Base-by-base conservation (phyloP, 2,797 vertebrate species). In the Buphagus erythrorhynchus region DNA sequence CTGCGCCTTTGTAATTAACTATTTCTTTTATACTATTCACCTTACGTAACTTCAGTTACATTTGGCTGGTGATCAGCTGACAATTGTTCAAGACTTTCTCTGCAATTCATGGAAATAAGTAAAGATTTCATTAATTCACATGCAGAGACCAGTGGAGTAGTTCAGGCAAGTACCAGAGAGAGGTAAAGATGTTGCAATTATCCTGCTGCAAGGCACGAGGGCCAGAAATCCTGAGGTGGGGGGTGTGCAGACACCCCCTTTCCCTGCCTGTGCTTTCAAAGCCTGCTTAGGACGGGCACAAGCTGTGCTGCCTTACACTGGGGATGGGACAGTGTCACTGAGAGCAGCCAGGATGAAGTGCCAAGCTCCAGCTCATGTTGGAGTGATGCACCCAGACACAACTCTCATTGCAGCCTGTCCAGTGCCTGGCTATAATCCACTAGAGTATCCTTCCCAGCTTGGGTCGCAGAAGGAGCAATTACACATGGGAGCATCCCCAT, bases 261-360 rank as follows among this genome's bases (percentile, higher is more conserved):
- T 76, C 33, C 25, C 63, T 57, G 13, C 16, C 25, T 1, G 0
- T 40, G 31, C 28, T 45, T 81, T 62, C 40, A 55, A 88, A 65
- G 25, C 14, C 63, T 86, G 65, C 7, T 49, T 52, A 59, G 51
- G 17, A 40, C 0, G 0, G 31, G 36, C 1, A 2, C 16, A 49
- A 61, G 33, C 49, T 26, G 13, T 1, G 2, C 31, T 68, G 26
- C 21, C 42, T 65, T n/a, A 16, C 35, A 5, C 48, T 45, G 38
- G 16, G 13, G 13, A 33, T 59, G 63, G 19, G 42, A n/a, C 33
- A 35, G 13, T 11, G 25, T 45, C 79, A 31, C 28, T 2, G 5
- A 25, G 40, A 48, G 58, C 21, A 87, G 28, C 18, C 33, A 59
- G 42, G 45, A 68, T 14, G 10, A 29, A 61, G 13, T 2, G 0